phyloP scores from a whole-genome alignment of 2,888 invertebrate genomes.

The Caenorhabditis sulstoni region DNA sequence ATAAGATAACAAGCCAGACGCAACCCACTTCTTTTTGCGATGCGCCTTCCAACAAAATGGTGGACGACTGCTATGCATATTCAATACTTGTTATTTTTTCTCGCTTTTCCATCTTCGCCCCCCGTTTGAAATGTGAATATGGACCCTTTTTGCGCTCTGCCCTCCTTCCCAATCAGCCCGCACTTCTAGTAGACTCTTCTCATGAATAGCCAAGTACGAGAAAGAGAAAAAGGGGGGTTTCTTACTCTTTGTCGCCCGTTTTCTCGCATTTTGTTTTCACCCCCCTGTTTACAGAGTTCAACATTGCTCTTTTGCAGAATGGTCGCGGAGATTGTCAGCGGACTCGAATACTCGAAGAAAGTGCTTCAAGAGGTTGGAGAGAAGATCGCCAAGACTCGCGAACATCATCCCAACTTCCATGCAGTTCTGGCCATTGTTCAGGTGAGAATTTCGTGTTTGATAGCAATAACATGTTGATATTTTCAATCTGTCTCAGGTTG shows the following conservation, averaged over 20 bases:
- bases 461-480: constrained; percentile 14
- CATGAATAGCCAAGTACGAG: constrained; percentile 52
- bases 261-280: constrained; percentile 13
- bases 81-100: constrained; percentile 26
- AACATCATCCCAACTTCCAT: constrained; percentile 84
- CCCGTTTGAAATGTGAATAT: constrained; percentile 45
- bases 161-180: constrained; percentile 34
- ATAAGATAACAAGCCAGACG: constrained; percentile 44
- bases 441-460: constrained; percentile 77
- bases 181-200: constrained; percentile 26
- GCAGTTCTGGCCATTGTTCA: constrained; percentile 90
- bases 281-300: constrained; percentile 21
- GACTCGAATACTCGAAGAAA: constrained; percentile 81
- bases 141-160: constrained; percentile 3
- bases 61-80: constrained; percentile 47
- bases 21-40: neutral
- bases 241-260: constrained; percentile 14
- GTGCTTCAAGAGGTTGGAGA: constrained; percentile 86
- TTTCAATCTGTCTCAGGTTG: constrained; percentile 86
- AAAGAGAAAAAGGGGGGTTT: neutral
- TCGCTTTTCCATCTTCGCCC: neutral
- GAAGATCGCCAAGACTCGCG: constrained; percentile 82
- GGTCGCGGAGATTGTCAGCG: constrained; percentile 78
- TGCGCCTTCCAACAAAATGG: neutral
- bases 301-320: constrained; percentile 44